These are phyloP conservation scores for Metopolophium dirhodum DNA, from an alignment of 1,140 invertebrate genomes.

Conservation along the genomic window DNA sequence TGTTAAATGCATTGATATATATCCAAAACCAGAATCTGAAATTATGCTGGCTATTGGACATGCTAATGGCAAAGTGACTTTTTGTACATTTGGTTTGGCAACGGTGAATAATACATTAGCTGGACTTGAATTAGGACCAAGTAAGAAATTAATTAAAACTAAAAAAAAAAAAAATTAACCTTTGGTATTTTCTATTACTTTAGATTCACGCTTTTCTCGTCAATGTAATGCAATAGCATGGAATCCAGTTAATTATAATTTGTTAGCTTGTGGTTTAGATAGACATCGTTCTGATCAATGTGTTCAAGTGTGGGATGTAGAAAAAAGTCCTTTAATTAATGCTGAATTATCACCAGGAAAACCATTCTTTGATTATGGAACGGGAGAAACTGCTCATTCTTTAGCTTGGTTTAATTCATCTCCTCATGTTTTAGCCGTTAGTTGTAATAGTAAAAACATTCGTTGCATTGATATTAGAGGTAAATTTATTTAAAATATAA, in stretches of 20 bases:
- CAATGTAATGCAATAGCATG: slow-evolving; percentile 87
- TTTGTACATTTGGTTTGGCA: slow-evolving; percentile 79
- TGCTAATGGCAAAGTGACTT: slow-evolving; percentile 81
- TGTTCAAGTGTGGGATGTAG: slow-evolving; percentile 81
- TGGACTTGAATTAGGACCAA: slow-evolving; percentile 79
- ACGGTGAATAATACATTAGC: slow-evolving; percentile 72
- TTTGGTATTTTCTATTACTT: background rate
- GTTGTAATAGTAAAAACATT: slow-evolving; percentile 87
- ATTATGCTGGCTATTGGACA: slow-evolving; percentile 84
- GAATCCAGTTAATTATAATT: slow-evolving; percentile 84
- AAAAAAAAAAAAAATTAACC: background rate
- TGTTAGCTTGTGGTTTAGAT: slow-evolving; percentile 85
- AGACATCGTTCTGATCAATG: slow-evolving; percentile 84
- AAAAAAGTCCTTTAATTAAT: slow-evolving; percentile 64
- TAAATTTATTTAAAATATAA: slow-evolving; percentile 62
- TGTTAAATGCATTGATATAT: slow-evolving; percentile 80
- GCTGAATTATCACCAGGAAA: slow-evolving; percentile 42
- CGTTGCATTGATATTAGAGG: slow-evolving; percentile 92
- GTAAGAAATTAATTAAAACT: slow-evolving; percentile 59
- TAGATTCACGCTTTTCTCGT: slow-evolving; percentile 80
- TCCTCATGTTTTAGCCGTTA: slow-evolving; percentile 77
- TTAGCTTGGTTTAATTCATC: slow-evolving; percentile 83
- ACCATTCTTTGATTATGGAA: slow-evolving; percentile 66
- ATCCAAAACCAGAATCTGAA: slow-evolving; percentile 74
- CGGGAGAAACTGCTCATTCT: slow-evolving; percentile 83